These are phyloP conservation scores for Stegophylla sp. DNA, from an alignment of 2,888 invertebrate species.

Conservation along the genomic window DNA sequence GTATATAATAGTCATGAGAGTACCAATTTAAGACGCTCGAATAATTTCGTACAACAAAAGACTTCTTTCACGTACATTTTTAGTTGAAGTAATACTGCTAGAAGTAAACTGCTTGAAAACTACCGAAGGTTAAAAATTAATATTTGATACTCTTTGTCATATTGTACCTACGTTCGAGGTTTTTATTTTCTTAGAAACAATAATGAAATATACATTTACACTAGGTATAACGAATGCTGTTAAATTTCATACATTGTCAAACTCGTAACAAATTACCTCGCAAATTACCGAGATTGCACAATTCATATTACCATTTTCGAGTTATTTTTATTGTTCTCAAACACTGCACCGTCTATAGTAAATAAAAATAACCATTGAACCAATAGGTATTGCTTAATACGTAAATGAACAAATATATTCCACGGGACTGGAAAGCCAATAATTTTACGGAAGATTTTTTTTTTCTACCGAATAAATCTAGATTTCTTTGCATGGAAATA, in stretches of 20 bases:
- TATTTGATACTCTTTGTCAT: not conserved
- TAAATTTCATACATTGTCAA: constrained; percentile 21
- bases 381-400: not conserved
- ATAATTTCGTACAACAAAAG: not conserved
- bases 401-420: not conserved
- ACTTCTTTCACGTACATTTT: not conserved
- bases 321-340: not conserved
- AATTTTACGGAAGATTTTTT: not conserved
- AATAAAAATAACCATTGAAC: constrained; percentile 18
- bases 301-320: not conserved
- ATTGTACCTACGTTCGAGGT: constrained; percentile 1
- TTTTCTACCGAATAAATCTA: constrained; percentile 19
- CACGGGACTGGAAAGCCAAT: constrained; percentile 14
- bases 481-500: not conserved
- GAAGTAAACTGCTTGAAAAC: too few species aligned
- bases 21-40: not conserved
- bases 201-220: not conserved
- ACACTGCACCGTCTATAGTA: too few species aligned
- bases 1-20: not conserved
- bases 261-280: too few species aligned
- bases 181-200: constrained; percentile 6
- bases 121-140: constrained; percentile 36
- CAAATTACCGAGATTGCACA: not conserved
- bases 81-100: not conserved
- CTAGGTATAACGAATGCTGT: not conserved